phyloP scores from a whole-genome alignment of 2,113 vertebrate genomes.

The Lycaon pictus region DNA sequence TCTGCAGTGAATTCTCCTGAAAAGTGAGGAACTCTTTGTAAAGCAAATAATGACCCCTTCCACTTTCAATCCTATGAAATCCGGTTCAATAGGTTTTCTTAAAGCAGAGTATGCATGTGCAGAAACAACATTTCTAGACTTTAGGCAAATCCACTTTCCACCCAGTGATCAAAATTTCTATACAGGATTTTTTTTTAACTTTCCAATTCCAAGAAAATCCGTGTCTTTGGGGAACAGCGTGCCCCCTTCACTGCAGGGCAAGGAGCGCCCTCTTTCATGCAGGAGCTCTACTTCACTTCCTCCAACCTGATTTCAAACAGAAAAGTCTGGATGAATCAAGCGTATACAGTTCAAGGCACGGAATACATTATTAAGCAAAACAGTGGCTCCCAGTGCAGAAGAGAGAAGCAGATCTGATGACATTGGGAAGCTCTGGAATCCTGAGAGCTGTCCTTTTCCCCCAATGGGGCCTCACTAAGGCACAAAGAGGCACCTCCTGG shows the following conservation, averaged over 20 bases:
- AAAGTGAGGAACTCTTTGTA: not conserved
- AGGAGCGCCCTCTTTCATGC: not conserved
- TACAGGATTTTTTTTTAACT: not conserved
- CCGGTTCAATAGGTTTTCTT: not conserved
- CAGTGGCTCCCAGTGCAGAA: not conserved
- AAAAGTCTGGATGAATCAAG: not conserved
- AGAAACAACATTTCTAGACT: not conserved
- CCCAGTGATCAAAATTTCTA: not conserved
- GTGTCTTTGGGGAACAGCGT: not conserved
- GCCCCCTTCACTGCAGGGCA: too few relatives aligned
- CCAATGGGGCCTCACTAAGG: not conserved
- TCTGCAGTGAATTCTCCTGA: not conserved
- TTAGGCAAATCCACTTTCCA: not conserved
- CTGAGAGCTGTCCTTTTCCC: not conserved
- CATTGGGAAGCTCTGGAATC: not conserved
- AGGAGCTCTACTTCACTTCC: too few relatives aligned
- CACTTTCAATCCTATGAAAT: not conserved
- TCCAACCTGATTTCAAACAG: not conserved
- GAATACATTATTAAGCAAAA: not conserved
- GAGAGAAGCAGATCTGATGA: too few relatives aligned
- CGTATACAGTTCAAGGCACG: not conserved
- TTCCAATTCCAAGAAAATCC: not conserved
- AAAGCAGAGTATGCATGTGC: not conserved
- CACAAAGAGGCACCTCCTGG: conserved; percentile 39
- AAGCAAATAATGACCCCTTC: not conserved